Evolutionary conservation across 2,888 invertebrate genomes (phyloP), one percentile per base, ranked within the genome.

Genomic region (Lepidocyrtinus sp.): DNA sequence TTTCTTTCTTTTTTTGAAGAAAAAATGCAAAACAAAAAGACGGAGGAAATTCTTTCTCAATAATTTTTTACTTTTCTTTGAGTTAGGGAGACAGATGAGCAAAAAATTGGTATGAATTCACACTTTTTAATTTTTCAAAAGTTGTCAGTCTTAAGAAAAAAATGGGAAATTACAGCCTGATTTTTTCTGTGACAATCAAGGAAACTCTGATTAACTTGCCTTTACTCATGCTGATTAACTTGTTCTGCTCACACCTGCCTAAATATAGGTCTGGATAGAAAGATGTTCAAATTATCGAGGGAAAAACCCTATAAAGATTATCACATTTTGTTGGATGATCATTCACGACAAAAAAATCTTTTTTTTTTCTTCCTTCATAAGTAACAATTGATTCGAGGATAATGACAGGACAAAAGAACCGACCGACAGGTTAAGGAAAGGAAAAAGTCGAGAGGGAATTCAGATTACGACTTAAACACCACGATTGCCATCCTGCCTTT

Each of bases 401-500:
- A 68, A 68, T 68, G 68, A 68, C 68, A 68, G 50, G 68, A 68
- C 25, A 68, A 68, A 68, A 68, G 50, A 45, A 12, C 9, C 27
- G 36, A 22, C 26, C 24, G 45, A 65, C n/a, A 65, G 15, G 50
- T 50, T 50, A 2, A 50, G 24, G 19, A 46, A 50, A 68, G 36
- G 36, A 65, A 62, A 61, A 27, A 27, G 25, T 24, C 26, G 72
- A 63, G 36, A 27, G 46, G 25, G 59, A 36, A 64, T 76, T 68
- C 19, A 45, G 68, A 50, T 50, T 50, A 50, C 50, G 50, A 50
- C 50, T 50, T 50, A 50, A 45, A 68, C 17, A 45, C 50, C 45
- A 25, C 70, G 70, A 70, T 70, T 69, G 75, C 46, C 55, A 36
- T 68, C 36, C 21, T 55, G 65, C 65, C 74, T 67, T 19, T 61